Conservation (phyloP, 2,888 invertebrate species). For the Rutpela maculata region DNA sequence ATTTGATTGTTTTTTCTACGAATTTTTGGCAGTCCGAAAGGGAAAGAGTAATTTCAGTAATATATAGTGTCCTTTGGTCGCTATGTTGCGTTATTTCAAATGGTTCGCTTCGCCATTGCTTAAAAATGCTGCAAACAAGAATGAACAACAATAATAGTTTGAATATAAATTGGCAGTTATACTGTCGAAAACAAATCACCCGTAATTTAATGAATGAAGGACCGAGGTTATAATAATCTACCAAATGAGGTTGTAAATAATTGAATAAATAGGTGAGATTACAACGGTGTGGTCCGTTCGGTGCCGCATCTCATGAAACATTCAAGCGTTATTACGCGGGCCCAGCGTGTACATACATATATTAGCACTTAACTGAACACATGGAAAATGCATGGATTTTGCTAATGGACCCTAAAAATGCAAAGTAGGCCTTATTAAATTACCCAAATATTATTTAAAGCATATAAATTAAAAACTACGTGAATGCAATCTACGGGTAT, state of each 20-base stretch:
- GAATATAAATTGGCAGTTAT: conserved; percentile 21
- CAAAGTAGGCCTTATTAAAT: not conserved
- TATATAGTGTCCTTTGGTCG: too few species aligned
- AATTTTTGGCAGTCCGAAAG: too few species aligned
- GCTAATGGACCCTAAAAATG: conserved; percentile 35
- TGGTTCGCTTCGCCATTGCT: not conserved
- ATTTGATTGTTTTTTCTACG: too few species aligned
- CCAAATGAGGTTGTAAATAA: conserved; percentile 58
- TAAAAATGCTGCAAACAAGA: not conserved
- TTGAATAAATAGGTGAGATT: conserved; percentile 60
- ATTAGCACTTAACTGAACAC: conserved; percentile 51
- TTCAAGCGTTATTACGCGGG: conserved; percentile 56
- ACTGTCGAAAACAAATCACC: conserved; percentile 2
- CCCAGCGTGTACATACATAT: conserved; percentile 53
- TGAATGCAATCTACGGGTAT: not conserved
- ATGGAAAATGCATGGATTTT: conserved; percentile 18
- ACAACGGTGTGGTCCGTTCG: conserved; percentile 49
- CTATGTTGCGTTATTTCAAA: not conserved
- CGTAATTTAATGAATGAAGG: conserved; percentile 33
- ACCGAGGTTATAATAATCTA: conserved; percentile 54
- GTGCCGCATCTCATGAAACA: conserved; percentile 55
- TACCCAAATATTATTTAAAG: conserved; percentile 5
- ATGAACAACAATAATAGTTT: not conserved
- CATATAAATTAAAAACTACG: not conserved
- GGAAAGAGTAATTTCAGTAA: too few species aligned